Base-by-base conservation (phyloP, 2,113 vertebrate species). In the Lepus europaeus region DNA sequence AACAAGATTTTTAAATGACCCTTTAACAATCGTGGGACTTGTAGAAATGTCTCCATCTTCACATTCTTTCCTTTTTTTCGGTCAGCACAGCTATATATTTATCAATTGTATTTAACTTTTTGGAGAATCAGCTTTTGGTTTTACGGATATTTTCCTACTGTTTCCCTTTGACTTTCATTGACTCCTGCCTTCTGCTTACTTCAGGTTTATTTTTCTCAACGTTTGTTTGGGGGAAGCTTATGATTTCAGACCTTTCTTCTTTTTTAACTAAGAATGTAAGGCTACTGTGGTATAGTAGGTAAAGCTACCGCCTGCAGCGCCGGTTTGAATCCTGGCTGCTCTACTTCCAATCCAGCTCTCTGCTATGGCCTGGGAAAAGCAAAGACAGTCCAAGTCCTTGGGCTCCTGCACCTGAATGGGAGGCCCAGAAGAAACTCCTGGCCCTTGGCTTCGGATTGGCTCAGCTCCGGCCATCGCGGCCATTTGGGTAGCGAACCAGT, bases 221-320 rank as follows among this genome's bases (percentile, higher is more conserved):
- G 53, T 81, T 73, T 87, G n/a, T 81, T 66, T 88, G 33, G n/a
- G 29, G 45, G 14, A 88, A 88, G 9, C 16, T 82, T 89, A 79
- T 33, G 39, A 93, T 82, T 90, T 90, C 29, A 73, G n/a, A 53
- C 1, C 29, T 56, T 69, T 69, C 31, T 74, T 89, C 25, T 87
- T 74, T 83, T 45, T 63, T 56, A 89, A 84, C 64, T 53, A 91
- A 84, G 39, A 82, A 83, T 76, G 82, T 76, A 89, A 93, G 39
- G 61, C 5, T 45, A 45, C 45, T 45, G 45, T 45, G 6, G 45
- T 45, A 7, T 45, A 45, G 6, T 45, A 45, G 45, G 45, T 45
- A 45, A 45, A 45, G 45, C 45, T 7, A 45, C 45, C 45, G 45
- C 45, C 45, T 45, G 45, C 45, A 45, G 45, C 1, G 45, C 45